Evolutionary conservation across 2,888 invertebrate species (phyloP), one percentile per base, ranked within the genome.

Genomic region (Micropterix aruncella): DNA sequence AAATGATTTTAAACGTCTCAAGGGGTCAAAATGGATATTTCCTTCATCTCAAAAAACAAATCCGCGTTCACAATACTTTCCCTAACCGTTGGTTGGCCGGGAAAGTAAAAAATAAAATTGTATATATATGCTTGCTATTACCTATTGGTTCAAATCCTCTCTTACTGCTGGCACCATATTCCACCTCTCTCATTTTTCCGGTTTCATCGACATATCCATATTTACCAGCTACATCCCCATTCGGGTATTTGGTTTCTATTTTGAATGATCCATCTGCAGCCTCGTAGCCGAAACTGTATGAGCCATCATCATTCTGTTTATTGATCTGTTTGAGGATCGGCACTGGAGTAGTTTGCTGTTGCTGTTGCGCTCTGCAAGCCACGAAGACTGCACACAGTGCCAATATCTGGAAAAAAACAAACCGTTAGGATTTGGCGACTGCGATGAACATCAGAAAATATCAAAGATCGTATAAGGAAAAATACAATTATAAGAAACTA

Each of bases 201-300:
- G 65, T 67, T 55, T 83, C 86, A 52, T 90, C 90, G 1, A 88
- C 74, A 59, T 89, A 91, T n/a, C 91, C 91, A 56, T 90, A 91
- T 60, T 90, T 91, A 47, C 91, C 91, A 42, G 79, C 83, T 0
- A 90, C 87, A 55, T 89, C 88, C 0, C 90, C 90, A 40, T 75
- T 81, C 0, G 84, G 74, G 55, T 85, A 84, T 61, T 89, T 90
- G 1, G 89, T 88, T 61, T 90, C 90, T 49, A 90, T 88, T 65
- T 89, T 89, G 68, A 84, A 89, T 41, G 83, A 80, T 7, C 87
- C 88, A 56, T 91, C 90, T 0, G 87, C 90, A 0, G 78, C 84
- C 61, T 91, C 90, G 61, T 86, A 91, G 0, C 89, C 90, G 56
- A 83, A 90, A 54, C 86, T 88, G 65, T 91, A 91, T 9, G 88